phyloP scores from a whole-genome alignment of 1,140 invertebrate species.

The Bicyclus anynana region DNA sequence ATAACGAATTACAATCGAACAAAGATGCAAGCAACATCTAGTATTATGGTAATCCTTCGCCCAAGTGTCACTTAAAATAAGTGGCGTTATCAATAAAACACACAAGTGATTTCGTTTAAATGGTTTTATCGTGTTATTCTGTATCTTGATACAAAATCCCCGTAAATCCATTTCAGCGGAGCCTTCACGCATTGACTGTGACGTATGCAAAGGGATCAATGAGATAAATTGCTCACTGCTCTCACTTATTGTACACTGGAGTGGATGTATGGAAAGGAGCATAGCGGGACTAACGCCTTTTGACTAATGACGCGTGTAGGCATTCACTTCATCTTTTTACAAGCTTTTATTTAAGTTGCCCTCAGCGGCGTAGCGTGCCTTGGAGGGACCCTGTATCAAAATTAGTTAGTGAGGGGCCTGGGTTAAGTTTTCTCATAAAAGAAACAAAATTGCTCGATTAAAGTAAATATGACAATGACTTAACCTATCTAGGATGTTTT shows the following conservation, averaged over 20 bases:
- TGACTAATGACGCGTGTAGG: slow-evolving; percentile 50
- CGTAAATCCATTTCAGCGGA: slow-evolving; percentile 42
- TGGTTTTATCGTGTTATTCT: not conserved
- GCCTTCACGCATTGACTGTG: slow-evolving; percentile 52
- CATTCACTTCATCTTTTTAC: slow-evolving; percentile 32
- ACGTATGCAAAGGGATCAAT: slow-evolving; percentile 69
- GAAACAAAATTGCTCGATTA: no score
- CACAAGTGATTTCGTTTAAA: not conserved
- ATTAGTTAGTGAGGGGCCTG: no score
- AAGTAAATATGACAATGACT: no score
- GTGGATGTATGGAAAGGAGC: slow-evolving; percentile 24
- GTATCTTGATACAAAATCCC: slow-evolving; percentile 8
- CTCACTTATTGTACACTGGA: slow-evolving; percentile 43
- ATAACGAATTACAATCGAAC: no score
- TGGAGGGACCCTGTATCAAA: no score
- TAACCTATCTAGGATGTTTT: no score
- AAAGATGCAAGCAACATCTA: no score
- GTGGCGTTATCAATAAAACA: not conserved
- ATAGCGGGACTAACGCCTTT: slow-evolving; percentile 13
- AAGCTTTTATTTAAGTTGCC: slow-evolving; percentile 9
- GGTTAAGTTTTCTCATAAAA: no score
- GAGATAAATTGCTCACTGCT: slow-evolving; percentile 59
- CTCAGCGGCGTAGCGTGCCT: no score
- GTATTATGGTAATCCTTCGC: no score
- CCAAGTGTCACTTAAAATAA: not conserved